A percentile compares a stretch with the other conserved stretches of the same genome.
phyloP scores from a whole-genome alignment of 2,797 vertebrate species.

The Intellagama lesueurii region DNA sequence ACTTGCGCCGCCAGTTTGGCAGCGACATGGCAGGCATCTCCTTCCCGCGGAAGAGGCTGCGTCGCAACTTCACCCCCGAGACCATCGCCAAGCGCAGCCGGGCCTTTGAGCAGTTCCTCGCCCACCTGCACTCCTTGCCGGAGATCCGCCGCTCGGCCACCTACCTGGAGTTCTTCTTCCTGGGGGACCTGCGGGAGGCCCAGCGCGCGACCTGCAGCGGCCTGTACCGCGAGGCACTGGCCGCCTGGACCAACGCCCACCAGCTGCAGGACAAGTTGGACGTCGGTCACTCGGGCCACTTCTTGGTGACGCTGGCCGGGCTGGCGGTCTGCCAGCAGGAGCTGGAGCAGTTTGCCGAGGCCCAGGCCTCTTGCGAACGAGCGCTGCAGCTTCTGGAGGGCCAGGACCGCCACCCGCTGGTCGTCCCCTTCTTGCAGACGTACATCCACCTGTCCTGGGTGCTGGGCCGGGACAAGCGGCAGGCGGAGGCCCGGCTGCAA shows the following conservation, averaged over 20 bases:
- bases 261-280: slow-evolving; percentile 89
- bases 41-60: slow-evolving; percentile 93
- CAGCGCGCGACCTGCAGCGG: slow-evolving; percentile 89
- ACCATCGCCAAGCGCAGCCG: slow-evolving; percentile 94
- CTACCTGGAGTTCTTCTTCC: slow-evolving; percentile 91
- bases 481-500: slow-evolving; percentile 86
- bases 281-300: slow-evolving; percentile 73
- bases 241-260: slow-evolving; percentile 87
- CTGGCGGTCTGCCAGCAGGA: slow-evolving; percentile 91
- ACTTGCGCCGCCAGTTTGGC: slow-evolving; percentile 83
- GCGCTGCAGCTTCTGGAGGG: slow-evolving; percentile 84
- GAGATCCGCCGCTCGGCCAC: slow-evolving; percentile 80
- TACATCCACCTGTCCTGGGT: slow-evolving; percentile 91
- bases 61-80: slow-evolving; percentile 89
- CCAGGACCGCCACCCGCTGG: slow-evolving; percentile 79
- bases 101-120: slow-evolving; percentile 93
- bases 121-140: slow-evolving; percentile 86
- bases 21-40: slow-evolving; percentile 86
- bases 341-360: slow-evolving; percentile 86
- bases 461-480: slow-evolving; percentile 90
- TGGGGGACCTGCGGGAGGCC: slow-evolving; percentile 84
- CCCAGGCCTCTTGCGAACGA: slow-evolving; percentile 86
- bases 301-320: slow-evolving; percentile 87
- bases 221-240: slow-evolving; percentile 87
- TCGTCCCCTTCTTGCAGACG: slow-evolving; percentile 86